Base-by-base conservation (phyloP, 1,140 invertebrate genomes). In the Hormaphis cornu region DNA sequence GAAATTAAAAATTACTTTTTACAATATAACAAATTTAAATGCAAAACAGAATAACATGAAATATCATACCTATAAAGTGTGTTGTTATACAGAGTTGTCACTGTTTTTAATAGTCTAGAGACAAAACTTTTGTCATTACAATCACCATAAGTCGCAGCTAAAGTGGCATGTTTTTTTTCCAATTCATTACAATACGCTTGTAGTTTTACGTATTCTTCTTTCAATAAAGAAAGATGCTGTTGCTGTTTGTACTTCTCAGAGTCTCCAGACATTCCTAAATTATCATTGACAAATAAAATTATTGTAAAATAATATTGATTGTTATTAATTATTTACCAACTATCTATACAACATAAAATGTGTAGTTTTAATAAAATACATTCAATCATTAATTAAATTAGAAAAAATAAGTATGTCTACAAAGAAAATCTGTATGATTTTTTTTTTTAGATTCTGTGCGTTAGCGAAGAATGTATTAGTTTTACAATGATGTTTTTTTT, bases 161-260 rank as follows among this genome's bases (percentile, higher is more conserved):
- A 80, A 33, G 88, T 80, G 56, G 89, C 88, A 76, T 90, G 91
- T 77, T 93, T 91, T 71, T 85, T 84, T 77, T 96, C 89, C 7
- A 95, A 76, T 73, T 94, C 90, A 5, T 83, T 83, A 75, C 90
- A 87, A 71, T 86, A 84, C n/a, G 83, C 83, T 76, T 95, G 91
- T 16, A 97, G 81, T 79, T 93, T 94, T 1, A 91, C 86, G 80
- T 96, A 96, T 77, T 97, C 91, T 74, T 95, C 89, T 76, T 91
- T 86, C 44, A 97, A 79, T 56, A 97, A 80, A 44, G 84, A 78
- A 72, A 97, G 80, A 77, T 96, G 92, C 75, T 91, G 89, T 77
- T 94, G 89, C 74, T 94, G 83, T 78, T 96, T 93, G 22, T 80
- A 80, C 70, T 84, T 81, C 78, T 88, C 87, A 1, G 52, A n/a